Evolutionary conservation across 2,797 vertebrate genomes (phyloP).

Genomic region (Orientallactaga sibirica): DNA sequence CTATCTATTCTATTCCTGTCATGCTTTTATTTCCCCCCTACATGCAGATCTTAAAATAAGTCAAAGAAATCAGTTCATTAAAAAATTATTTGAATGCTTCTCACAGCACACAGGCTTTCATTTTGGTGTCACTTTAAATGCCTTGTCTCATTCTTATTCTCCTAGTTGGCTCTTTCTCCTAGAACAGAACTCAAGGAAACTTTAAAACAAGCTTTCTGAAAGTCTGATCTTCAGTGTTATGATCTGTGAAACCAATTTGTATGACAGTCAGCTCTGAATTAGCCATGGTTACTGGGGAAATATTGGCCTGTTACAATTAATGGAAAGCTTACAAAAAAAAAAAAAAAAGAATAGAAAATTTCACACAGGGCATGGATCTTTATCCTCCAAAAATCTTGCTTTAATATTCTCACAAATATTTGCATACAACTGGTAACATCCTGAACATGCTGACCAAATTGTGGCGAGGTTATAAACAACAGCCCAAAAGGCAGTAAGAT

Average conservation of each 20-base stretch:
- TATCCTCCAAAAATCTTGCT: slow-evolving; percentile 12
- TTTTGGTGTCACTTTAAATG: slow-evolving; percentile 54
- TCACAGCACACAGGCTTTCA: slow-evolving; percentile 67
- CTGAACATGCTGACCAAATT: slow-evolving; percentile 8
- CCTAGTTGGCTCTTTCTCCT: slow-evolving; percentile 46
- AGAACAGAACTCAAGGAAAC: slow-evolving; percentile 44
- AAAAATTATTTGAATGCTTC: slow-evolving; percentile 81
- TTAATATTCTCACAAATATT: slow-evolving; percentile 56
- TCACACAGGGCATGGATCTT: slow-evolving; percentile 6
- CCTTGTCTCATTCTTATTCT: slow-evolving; percentile 68
- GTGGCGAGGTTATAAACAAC: slow-evolving; percentile 12
- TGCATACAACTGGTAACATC: background rate
- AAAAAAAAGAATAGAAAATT: slow-evolving; percentile 15
- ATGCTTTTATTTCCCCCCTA: slow-evolving; percentile 63
- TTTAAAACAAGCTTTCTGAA: slow-evolving; percentile 70
- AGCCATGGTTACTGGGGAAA: slow-evolving; percentile 68
- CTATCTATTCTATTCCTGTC: slow-evolving; percentile 74
- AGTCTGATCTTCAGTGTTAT: slow-evolving; percentile 55
- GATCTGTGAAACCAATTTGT: slow-evolving; percentile 70
- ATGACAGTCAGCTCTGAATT: slow-evolving; percentile 60
- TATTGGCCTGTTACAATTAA: slow-evolving; percentile 72
- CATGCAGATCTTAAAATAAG: slow-evolving; percentile 76
- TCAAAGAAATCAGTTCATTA: slow-evolving; percentile 80
- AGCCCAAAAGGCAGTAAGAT: background rate
- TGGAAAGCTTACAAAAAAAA: slow-evolving; percentile 59